Evolutionary conservation across 2,113 vertebrate genomes (phyloP).

Genomic region (Oncorhynchus mykiss): DNA sequence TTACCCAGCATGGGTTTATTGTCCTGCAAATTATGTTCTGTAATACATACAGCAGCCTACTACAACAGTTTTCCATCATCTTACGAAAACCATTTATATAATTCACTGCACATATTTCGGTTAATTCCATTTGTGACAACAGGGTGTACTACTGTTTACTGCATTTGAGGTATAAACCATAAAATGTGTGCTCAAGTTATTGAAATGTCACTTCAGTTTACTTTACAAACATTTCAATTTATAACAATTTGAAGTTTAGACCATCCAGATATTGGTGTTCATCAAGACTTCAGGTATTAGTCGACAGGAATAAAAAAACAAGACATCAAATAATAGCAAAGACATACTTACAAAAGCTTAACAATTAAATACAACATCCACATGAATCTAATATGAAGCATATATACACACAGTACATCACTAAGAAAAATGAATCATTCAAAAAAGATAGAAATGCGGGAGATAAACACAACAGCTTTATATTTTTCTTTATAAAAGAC

Average conservation of each 20-base stretch:
- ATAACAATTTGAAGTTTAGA: background rate
- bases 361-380: background rate
- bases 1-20: background rate
- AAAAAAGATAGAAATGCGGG: background rate
- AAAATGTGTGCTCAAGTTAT: background rate
- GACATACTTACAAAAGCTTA: background rate
- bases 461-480: background rate
- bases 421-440: background rate
- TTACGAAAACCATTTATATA: background rate
- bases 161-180: background rate
- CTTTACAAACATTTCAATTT: background rate
- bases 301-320: background rate
- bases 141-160: background rate
- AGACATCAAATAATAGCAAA: background rate
- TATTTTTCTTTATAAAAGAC: constrained; percentile 7
- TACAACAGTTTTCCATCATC: background rate
- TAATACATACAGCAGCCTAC: background rate
- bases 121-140: background rate
- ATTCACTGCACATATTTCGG: background rate
- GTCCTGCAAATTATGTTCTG: background rate
- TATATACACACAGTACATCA: background rate
- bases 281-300: background rate
- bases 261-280: background rate
- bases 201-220: too few relatives aligned
- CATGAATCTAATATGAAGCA: too few relatives aligned